phyloP scores from a whole-genome alignment of 1,140 invertebrate species.

The Saccostrea echinata region DNA sequence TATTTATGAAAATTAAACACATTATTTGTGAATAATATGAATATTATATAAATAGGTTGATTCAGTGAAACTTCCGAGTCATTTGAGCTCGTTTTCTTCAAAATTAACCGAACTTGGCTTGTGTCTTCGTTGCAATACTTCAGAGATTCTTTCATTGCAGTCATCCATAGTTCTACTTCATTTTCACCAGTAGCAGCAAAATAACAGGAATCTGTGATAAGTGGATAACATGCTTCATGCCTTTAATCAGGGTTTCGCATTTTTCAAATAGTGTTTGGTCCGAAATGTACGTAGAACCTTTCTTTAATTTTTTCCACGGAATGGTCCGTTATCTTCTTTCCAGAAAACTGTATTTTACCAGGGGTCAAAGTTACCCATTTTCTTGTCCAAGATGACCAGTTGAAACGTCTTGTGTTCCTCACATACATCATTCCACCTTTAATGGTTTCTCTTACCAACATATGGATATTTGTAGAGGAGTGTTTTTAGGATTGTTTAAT shows the following conservation, averaged over 20 bases:
- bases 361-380: conserved; percentile 53
- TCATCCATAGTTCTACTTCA: conserved; percentile 22
- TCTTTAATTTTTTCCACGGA: neutral
- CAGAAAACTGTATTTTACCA: conserved; percentile 30
- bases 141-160: neutral
- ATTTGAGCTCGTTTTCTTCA: neutral
- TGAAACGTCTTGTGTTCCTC: conserved; percentile 52
- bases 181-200: neutral
- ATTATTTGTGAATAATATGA: too few species aligned
- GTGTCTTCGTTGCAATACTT: neutral
- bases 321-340: neutral
- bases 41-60: too few species aligned
- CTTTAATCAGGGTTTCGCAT: neutral
- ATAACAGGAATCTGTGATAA: conserved; percentile 39
- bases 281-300: neutral
- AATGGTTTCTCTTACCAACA: conserved; percentile 45
- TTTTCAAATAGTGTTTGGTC: conserved; percentile 9
- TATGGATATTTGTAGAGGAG: too few species aligned
- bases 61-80: neutral
- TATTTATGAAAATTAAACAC: too few species aligned
- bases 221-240: conserved; percentile 17
- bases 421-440: conserved; percentile 49
- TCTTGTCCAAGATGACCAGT: conserved; percentile 59
- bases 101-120: conserved; percentile 3
- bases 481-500: too few species aligned